phyloP scores from a whole-genome alignment of 92 coral and sea anemone species.

The Bergia sp. region DNA sequence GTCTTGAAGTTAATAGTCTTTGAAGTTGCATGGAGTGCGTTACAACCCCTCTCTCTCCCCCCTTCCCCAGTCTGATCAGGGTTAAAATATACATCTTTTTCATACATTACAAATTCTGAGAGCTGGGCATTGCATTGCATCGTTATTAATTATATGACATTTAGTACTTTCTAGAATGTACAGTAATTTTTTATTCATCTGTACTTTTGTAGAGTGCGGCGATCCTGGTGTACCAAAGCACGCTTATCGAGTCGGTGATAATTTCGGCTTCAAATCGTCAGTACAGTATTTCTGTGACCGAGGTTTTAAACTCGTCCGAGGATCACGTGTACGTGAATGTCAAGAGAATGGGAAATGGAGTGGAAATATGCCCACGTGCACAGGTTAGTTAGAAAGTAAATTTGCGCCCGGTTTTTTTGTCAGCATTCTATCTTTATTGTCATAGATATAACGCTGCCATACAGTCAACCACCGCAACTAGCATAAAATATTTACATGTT shows the following conservation, averaged over 20 bases:
- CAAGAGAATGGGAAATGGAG: slow-evolving; percentile 74
- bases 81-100: too few species aligned
- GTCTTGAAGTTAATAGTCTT: too few species aligned
- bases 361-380: slow-evolving; percentile 74
- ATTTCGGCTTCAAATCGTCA: slow-evolving; percentile 61
- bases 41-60: too few species aligned
- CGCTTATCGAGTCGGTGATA: slow-evolving; percentile 74
- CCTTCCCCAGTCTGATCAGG: too few species aligned
- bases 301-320: slow-evolving; percentile 68
- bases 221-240: slow-evolving; percentile 77
- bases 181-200: background rate
- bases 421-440: background rate
- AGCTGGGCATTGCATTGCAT: too few species aligned
- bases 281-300: slow-evolving; percentile 84
- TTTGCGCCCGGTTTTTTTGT: background rate
- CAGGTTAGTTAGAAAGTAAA: slow-evolving; percentile 48
- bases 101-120: too few species aligned
- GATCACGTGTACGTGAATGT: slow-evolving; percentile 70
- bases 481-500: too few species aligned
- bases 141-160: too few species aligned
- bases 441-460: too few species aligned
- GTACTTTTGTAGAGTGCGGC: slow-evolving; percentile 53
- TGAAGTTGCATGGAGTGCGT: too few species aligned
- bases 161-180: too few species aligned
- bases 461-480: too few species aligned